Evolutionary conservation across 2,888 invertebrate species (phyloP).

Genomic region (Drosophila borborema): DNA sequence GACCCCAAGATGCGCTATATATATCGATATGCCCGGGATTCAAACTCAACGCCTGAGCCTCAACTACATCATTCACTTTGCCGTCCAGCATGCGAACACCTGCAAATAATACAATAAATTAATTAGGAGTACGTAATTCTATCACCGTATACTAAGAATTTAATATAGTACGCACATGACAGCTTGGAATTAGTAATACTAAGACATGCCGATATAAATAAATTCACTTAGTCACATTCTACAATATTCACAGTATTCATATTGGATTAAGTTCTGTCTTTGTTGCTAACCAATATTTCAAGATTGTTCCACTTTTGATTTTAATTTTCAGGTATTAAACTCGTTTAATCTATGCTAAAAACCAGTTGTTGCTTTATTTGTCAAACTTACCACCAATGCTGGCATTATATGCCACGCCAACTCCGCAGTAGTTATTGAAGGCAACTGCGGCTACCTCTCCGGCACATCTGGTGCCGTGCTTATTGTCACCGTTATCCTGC

Average conservation of each 20-base stretch:
- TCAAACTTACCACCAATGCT: slow-evolving; percentile 95
- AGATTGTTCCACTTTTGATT: background rate
- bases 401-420: slow-evolving; percentile 98
- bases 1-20: slow-evolving; percentile 99
- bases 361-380: slow-evolving; percentile 18
- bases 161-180: background rate
- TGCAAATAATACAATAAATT: slow-evolving; percentile 76
- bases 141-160: background rate
- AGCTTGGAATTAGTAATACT: background rate
- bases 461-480: slow-evolving; percentile 99
- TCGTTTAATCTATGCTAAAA: too few relatives aligned
- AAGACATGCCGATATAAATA: background rate
- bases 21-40: slow-evolving; percentile 98
- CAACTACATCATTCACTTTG: slow-evolving; percentile 97
- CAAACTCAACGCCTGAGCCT: slow-evolving; percentile 95
- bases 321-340: too few relatives aligned
- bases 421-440: slow-evolving; percentile 98
- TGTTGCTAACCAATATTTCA: background rate
- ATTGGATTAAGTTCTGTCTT: background rate
- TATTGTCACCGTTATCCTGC: slow-evolving; percentile 99
- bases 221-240: background rate
- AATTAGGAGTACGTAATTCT: background rate
- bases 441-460: slow-evolving; percentile 99
- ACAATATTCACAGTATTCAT: background rate
- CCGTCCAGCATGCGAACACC: slow-evolving; percentile 99